These are phyloP conservation scores for Brachirus orientalis DNA, from an alignment of 2,113 vertebrate species.

Conservation along the genomic window DNA sequence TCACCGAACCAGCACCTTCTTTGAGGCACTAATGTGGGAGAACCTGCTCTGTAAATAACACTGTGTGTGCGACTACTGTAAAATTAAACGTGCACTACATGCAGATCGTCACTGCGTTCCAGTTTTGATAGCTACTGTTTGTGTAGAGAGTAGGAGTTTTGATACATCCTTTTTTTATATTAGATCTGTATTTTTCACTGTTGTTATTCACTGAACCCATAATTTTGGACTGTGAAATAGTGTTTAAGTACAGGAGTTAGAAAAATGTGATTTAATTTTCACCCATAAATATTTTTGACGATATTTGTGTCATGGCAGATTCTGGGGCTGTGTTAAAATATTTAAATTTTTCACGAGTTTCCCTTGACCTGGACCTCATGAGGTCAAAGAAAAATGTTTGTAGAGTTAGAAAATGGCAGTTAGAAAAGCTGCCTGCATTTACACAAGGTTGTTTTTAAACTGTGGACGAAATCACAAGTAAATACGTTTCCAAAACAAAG, in stretches of 20 bases:
- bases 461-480: too few species aligned
- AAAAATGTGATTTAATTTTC: too few species aligned
- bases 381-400: too few species aligned
- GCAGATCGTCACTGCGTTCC: conserved; percentile 26
- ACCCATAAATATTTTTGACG: too few species aligned
- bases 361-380: too few species aligned
- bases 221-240: conserved; percentile 14
- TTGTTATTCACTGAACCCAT: conserved; percentile 10
- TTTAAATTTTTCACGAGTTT: too few species aligned
- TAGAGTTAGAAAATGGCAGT: too few species aligned
- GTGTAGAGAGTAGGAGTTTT: conserved; percentile 60
- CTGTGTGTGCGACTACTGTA: conserved; percentile 43
- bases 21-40: conserved; percentile 62
- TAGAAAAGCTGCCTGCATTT: too few species aligned
- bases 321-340: too few species aligned
- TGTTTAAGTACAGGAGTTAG: not conserved
- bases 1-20: conserved; percentile 65
- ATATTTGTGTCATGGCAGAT: too few species aligned
- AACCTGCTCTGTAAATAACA: conserved; percentile 51
- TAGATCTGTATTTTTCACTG: conserved; percentile 71
- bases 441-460: too few species aligned
- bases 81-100: conserved; percentile 45
- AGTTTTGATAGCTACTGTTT: conserved; percentile 52
- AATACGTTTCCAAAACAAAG: too few species aligned
- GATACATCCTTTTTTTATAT: conserved; percentile 72